Evolutionary conservation across 2,113 vertebrate genomes (phyloP), one percentile per base, ranked within the genome.

Genomic region (Amblyopsis rosae): DNA sequence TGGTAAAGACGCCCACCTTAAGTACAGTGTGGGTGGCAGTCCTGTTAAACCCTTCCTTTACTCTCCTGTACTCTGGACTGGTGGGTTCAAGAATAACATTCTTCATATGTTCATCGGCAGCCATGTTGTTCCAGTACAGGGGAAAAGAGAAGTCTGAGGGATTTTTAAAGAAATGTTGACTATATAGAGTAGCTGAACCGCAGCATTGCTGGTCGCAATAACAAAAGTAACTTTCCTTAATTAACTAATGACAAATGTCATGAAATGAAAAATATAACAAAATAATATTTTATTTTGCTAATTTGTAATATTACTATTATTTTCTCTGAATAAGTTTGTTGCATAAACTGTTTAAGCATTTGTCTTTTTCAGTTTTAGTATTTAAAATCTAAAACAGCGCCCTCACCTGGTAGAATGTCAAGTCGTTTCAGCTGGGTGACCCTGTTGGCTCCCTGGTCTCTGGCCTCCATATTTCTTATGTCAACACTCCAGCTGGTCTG

Each of bases 91-190:
- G 67, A 0, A 0, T 0, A 6, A 89, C 41, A 9, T 16, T 15
- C 59, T 83, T 83, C 1, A 79, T 6, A 0, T 0, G 0, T 15
- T 83, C 81, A 41, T 17, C 13, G 0, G 12, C 0, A 3, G 15
- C 41, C 89, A 90, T 87, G 67, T 12, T 71, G 72, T 90, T 85
- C 90, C 91, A 92, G 65, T 86, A 70, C 46, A 87, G 63, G 41
- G 90, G 91, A 6, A 85, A 32, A 2, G 0, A 35, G 35, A 89
- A 90, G 64, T 90, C 91, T 92, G 62, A 53, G 67, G 46, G 17
- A 47, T 49, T 19, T 35, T 70, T 3, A 74, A 13, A 55, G 4
- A 63, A 51, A 12, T 51, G 49, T 51, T 51, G 49, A 12, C 26
- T 26, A 51, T 12, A 51, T 51, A 11, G 49, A 12, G 49, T 15